Base-by-base conservation (phyloP, 2,888 invertebrate genomes). In the Chymomyza amoena region DNA sequence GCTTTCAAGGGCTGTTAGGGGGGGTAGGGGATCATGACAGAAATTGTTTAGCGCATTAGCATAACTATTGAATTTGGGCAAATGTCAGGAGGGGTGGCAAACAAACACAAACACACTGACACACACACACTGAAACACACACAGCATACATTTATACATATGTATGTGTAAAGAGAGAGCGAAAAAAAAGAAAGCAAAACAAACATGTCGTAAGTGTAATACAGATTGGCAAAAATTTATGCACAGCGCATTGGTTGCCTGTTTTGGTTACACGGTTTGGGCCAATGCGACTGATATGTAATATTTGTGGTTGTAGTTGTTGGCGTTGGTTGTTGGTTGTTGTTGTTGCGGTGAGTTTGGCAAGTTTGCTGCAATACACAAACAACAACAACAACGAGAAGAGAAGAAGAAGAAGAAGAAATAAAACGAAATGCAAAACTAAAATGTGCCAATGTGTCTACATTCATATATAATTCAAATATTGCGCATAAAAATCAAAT, bases 401-500 rank as follows among this genome's bases (percentile, higher is more conserved):
- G n/a, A n/a, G n/a, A n/a, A n/a, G n/a, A n/a, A n/a, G n/a, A n/a
- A n/a, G n/a, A n/a, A 57, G 20, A 57, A 57, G 20, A 57, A 25
- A 18, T 15, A 57, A 57, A 25, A 57, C 25, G 16, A 20, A 18
- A 57, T 57, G 57, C 57, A 57, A 57, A 57, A 57, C 25, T 70
- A 45, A 68, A 66, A 61, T 76, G 69, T 70, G 61, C 18, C 57
- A 71, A 69, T 56, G 39, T 51, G 68, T 75, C 60, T 76, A 61
- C 39, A 73, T 45, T 45, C 39, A 45, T 45, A 45, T 45, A 45
- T 66, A 28, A 50, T 45, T 64, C 18, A 71, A 66, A 72, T 66
- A 70, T 67, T 65, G 59, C 16, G 65, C 45, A 57, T 76, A 62
- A 68, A 71, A 79, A 80, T 79, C 76, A 84, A 77, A 80, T 74